Conservation (phyloP, 2,797 vertebrate genomes). For the Acropternis orthonyx region DNA sequence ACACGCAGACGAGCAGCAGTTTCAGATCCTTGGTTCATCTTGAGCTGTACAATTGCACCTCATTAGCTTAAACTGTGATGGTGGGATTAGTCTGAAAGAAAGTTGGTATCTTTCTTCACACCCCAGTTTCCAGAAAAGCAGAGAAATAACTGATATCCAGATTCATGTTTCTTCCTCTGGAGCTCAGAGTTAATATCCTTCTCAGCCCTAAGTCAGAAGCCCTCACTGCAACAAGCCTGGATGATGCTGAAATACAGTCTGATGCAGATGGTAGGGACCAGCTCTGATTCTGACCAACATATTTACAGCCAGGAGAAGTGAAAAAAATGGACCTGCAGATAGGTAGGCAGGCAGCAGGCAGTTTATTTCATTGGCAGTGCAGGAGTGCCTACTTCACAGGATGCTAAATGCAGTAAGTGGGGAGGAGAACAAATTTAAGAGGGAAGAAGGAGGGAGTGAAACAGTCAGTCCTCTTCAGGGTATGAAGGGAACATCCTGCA, state of each 20-base stretch:
- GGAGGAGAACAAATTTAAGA: conserved; percentile 55
- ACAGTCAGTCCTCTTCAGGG: background rate
- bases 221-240: background rate
- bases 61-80: background rate
- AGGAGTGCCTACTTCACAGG: conserved; percentile 47
- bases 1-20: background rate
- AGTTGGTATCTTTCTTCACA: background rate
- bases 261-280: conserved; percentile 24
- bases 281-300: conserved; percentile 12
- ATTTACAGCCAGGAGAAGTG: background rate
- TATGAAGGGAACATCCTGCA: conserved; percentile 5
- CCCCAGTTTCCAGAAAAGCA: background rate
- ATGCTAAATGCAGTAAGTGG: conserved; percentile 50
- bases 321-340: conserved; percentile 28
- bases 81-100: background rate
- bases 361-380: conserved; percentile 42
- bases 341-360: conserved; percentile 60
- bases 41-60: background rate
- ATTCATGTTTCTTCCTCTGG: background rate
- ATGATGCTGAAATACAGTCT: conserved; percentile 24
- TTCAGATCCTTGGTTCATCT: background rate
- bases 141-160: background rate
- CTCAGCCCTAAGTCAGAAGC: background rate
- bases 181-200: background rate
- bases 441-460: conserved; percentile 12